Base-by-base conservation (phyloP, 2,113 vertebrate species). In the Machaerirhynchus nigripectus region DNA sequence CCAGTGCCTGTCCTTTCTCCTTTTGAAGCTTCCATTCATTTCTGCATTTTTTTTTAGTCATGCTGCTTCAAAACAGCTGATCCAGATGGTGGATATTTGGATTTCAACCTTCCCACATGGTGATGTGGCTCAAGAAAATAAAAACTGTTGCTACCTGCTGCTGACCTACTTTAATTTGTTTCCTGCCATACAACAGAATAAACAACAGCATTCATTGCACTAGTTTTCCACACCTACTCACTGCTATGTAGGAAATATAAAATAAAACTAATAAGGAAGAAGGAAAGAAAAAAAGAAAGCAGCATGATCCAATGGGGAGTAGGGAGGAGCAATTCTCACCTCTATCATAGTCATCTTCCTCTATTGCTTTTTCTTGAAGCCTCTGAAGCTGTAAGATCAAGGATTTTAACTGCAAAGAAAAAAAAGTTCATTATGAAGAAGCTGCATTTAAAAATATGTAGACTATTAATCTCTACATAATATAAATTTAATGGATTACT, bases 271-370 rank as follows among this genome's bases (percentile, higher is more conserved):
- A 59, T 10, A 85, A 70, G 21, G 8, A 74, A 92, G 16, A 18
- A 37, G 11, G 7, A 53, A 69, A 30, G 2, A 2, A 6, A 11
- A 27, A 44, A n/a, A 46, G n/a, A 82, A 57, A 1, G 3, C 26
- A 88, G 15, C 27, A 84, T 42, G 31, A 93, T 68, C 35, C 64
- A 60, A 19, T 14, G 14, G 40, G n/a, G 46, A 24, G 2, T 3
- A 35, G 12, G 11, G 13, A 37, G 30, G 15, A 67, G 5, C 12
- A 90, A 49, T 17, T 84, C 89, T 91, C 78, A 99, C 99, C 99
- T 97, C 93, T 97, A 13, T 99, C 99, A 75, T 98, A 99, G 94
- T 99, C 98, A n/a, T 99, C 99, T 44, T 98, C 98, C 71, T 98
- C 95, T 93, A 99, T 35, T 23, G 99, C 98, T 96, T 98, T 99